A percentile compares a stretch with the other conserved stretches of the same genome.
Conservation (phyloP, 2,113 vertebrate species). For the Myodes glareolus region DNA sequence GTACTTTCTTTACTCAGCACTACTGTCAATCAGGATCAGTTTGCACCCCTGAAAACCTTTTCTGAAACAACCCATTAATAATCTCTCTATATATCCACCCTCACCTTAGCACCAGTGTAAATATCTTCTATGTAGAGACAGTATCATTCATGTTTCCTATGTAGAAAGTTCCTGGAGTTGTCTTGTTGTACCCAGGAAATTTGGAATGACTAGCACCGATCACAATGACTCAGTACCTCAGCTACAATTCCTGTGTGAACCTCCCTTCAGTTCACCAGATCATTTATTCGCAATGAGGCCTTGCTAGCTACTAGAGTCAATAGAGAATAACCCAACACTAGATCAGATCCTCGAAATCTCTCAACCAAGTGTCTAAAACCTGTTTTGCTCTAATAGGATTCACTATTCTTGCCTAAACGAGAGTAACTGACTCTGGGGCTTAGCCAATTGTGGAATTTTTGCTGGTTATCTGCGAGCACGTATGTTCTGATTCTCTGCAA, state of each 20-base stretch:
- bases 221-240: not conserved
- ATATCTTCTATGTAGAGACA: not conserved
- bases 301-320: not conserved
- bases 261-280: not conserved
- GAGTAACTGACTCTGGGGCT: not conserved
- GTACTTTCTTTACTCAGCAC: not conserved
- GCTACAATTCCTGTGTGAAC: not conserved
- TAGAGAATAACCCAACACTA: not conserved
- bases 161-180: not conserved
- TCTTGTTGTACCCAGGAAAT: not conserved
- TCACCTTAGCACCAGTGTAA: not conserved
- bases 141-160: not conserved
- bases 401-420: not conserved
- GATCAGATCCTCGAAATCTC: not conserved
- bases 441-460: not conserved
- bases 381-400: not conserved
- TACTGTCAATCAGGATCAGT: not conserved
- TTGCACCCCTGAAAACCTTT: not conserved
- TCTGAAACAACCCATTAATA: not conserved
- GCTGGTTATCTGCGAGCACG: not conserved
- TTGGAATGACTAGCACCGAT: not conserved
- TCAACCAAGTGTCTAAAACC: not conserved
- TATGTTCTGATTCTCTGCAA: not conserved
- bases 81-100: not conserved
- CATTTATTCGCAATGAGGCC: not conserved